A percentile compares a stretch with the other conserved stretches of the same genome.
These are phyloP conservation scores for Pyrrhia umbra DNA, from an alignment of 2,888 invertebrate species.

Conservation along the genomic window DNA sequence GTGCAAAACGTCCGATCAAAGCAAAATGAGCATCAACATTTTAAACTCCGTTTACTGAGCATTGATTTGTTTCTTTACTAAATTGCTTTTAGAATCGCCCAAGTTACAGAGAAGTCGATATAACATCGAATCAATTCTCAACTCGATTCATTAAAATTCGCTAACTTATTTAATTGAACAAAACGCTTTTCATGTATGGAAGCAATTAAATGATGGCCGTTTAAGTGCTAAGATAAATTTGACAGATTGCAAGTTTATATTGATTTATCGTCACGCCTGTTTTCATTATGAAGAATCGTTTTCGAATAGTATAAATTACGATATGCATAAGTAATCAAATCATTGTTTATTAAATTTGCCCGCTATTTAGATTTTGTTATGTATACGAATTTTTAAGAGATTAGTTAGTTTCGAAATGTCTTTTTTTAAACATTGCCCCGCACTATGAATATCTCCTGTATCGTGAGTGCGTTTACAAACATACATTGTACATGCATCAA, in stretches of 20 bases:
- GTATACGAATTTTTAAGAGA: too few species aligned
- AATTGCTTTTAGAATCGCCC: constrained; percentile 59
- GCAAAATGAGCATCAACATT: constrained; percentile 67
- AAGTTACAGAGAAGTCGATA: constrained; percentile 61
- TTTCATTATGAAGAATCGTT: background rate
- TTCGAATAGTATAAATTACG: too few species aligned
- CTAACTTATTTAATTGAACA: constrained; percentile 66
- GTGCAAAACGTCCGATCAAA: constrained; percentile 59
- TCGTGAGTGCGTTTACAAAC: too few species aligned
- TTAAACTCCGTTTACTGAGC: constrained; percentile 52
- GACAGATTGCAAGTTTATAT: constrained; percentile 24
- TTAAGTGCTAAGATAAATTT: constrained; percentile 37
- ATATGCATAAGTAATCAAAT: too few species aligned
- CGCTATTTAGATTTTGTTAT: too few species aligned
- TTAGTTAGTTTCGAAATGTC: too few species aligned
- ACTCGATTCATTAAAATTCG: constrained; percentile 71
- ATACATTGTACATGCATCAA: too few species aligned
- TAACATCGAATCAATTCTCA: constrained; percentile 63
- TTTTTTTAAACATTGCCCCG: too few species aligned
- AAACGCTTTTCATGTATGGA: constrained; percentile 60
- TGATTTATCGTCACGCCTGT: constrained; percentile 17
- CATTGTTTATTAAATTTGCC: too few species aligned
- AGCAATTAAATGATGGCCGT: constrained; percentile 29
- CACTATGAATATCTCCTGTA: too few species aligned
- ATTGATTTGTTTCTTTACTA: constrained; percentile 58